Base-by-base conservation (phyloP, 2,888 invertebrate genomes). In the Steinernema carpocapsae region DNA sequence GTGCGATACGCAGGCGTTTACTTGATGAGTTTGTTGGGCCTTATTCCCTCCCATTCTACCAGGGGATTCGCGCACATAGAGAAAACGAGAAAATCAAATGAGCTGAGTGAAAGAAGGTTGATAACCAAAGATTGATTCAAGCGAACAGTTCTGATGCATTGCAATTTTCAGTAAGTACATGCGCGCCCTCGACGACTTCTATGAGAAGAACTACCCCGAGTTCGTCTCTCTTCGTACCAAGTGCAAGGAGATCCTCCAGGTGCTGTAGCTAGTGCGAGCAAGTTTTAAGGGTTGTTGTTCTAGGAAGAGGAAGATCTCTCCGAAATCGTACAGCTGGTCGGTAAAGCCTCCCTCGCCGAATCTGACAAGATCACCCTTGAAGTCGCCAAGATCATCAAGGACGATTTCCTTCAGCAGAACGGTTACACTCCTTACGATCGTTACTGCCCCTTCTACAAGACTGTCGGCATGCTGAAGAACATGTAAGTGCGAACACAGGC, bases 401-500 rank as follows among this genome's bases (percentile, higher is more conserved):
- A 99, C 89, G 99, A 99, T 91, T 99, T 97, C 91, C 90, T 99
- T 88, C 99, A 99, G 90, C 99, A 99, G 90, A 99, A 99, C 92
- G 95, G 97, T 90, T 94, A 87, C 88, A 88, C 90, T 72, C 86
- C 88, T n/a, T 90, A 90, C 82, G 90, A 90, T 78, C 92, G 97
- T 80, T 97, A 95, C 92, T 99, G 99, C 88, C 99, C 99, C 87
- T 99, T 99, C 92, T 99, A 97, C 92, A 99, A 99, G 91, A 97
- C 97, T 19, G 95, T 95, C 76, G 97, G 96, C 84, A 99, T 99
- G 97, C 89, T 99, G 88, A 92, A 92, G 89, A 99, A 99, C 91
- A 96, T 99, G 90, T 86, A 29, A 74, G 84, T 73, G 14, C 29
- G 24, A 29, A 19, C 24, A 24, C 26, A 12, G 29, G 24, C 10